These are phyloP conservation scores for Physocephala rufipes DNA, from an alignment of 2,888 invertebrate genomes.

Conservation along the genomic window DNA sequence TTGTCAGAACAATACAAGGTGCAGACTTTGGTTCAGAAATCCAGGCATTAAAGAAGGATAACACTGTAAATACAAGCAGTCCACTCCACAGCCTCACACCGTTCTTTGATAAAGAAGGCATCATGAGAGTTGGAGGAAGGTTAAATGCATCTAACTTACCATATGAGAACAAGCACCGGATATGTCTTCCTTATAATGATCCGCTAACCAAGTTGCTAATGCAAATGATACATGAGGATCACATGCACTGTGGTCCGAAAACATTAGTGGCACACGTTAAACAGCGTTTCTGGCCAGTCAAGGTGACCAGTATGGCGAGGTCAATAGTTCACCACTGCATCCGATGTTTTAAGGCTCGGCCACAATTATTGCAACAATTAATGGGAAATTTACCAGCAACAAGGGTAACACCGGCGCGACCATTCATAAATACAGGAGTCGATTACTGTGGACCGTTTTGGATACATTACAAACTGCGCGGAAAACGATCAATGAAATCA, in stretches of 20 bases:
- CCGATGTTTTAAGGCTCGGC: not conserved
- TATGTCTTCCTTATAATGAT: not conserved
- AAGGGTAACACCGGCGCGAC: slow-evolving; percentile 34
- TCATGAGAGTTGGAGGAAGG: slow-evolving; percentile 1
- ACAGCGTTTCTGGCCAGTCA: slow-evolving; percentile 4
- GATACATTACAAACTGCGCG: slow-evolving; percentile 35
- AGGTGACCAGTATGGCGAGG: not conserved
- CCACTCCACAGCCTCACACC: not conserved
- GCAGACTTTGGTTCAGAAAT: no score
- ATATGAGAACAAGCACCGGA: not conserved
- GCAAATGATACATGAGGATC: slow-evolving; percentile 3
- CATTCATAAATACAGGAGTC: slow-evolving; percentile 36
- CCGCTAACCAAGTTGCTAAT: not conserved
- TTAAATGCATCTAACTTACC: slow-evolving; percentile 7
- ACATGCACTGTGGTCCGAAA: not conserved
- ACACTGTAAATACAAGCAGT: slow-evolving; percentile 43
- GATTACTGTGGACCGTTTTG: slow-evolving; percentile 41
- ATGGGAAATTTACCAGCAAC: not conserved
- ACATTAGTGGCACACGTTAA: not conserved
- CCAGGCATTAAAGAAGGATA: no score
- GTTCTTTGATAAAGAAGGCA: not conserved
- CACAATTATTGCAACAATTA: slow-evolving; percentile 4
- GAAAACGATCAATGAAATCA: slow-evolving; percentile 36
- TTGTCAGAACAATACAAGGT: no score
- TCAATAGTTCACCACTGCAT: slow-evolving; percentile 3